Evolutionary conservation across 1,140 invertebrate species (phyloP), one percentile per base, ranked within the genome.

Genomic region (Magallana ariakensis): DNA sequence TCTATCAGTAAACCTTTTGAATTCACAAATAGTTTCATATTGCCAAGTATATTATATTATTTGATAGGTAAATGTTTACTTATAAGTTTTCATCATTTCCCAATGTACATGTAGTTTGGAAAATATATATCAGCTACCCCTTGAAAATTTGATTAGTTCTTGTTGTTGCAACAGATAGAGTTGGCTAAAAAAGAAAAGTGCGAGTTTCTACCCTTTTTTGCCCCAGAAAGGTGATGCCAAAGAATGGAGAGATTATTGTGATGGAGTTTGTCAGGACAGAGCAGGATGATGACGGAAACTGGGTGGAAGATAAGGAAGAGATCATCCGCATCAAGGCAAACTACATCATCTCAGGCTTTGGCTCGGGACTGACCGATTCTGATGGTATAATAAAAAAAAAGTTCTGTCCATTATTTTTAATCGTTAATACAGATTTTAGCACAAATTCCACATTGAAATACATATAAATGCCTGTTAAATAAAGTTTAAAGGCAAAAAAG

Each of bases 271-370:
- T 91, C 11, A 92, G 95, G 56, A 95, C 95, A 53, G 95, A 96
- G 90, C 93, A 93, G 85, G 90, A 92, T 56, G 94, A 94, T 0
- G 95, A 97, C 84, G 98, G 97, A 19, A 96, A 97, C 88, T 99
- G 94, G 97, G 96, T 94, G 96, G 98, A 96, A 96, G 96, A 96
- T 95, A 97, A 95, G 96, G 98, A 92, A 95, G 99, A 96, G 96
- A 97, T 95, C 92, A 96, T 95, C 95, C 96, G 96, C 83, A 93
- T 99, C 1, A 99, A 99, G 95, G 97, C 97, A 1, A 97, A 98
- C 95, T 99, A 97, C 93, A 96, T 99, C 11, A 99, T 99, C 89
- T 99, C 98, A 0, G 99, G 99, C 0, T 99, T 99, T 95, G 98
- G 98, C 15, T 99, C 98, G 1, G 97, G 97, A 87, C 94, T 99